phyloP scores from a whole-genome alignment of 2,797 vertebrate genomes.

The Sebastes hubbsi region DNA sequence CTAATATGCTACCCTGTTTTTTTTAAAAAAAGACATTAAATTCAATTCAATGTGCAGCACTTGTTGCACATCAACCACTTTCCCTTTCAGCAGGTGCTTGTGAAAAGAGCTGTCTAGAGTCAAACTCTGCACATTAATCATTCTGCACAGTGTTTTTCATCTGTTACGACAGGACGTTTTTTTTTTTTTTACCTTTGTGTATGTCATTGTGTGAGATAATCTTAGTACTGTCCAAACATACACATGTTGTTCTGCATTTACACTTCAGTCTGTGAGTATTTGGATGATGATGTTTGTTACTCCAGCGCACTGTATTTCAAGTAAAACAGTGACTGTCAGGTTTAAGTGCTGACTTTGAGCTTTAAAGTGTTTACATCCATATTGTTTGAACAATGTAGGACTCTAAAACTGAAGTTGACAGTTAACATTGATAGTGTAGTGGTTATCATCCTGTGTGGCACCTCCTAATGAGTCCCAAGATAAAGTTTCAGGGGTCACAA shows the following conservation, averaged over 20 bases:
- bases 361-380: neutral
- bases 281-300: neutral
- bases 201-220: neutral
- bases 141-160: neutral
- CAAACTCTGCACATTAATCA: neutral
- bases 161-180: neutral
- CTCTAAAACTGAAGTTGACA: neutral
- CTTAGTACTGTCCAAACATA: neutral
- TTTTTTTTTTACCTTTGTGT: neutral
- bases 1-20: neutral
- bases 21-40: neutral
- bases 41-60: neutral
- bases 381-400: neutral
- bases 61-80: neutral
- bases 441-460: neutral
- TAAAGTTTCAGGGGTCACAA: neutral
- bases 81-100: neutral
- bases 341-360: neutral
- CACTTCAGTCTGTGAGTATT: constrained; percentile 3
- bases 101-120: no score
- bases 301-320: neutral
- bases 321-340: neutral
- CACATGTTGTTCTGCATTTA: neutral
- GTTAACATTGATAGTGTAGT: neutral
- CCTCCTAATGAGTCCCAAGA: neutral